Percentiles rank a stretch among this genome's conserved stretches.
Evolutionary conservation across 2,888 invertebrate species (phyloP).

Genomic region (Chouioia cunea): DNA sequence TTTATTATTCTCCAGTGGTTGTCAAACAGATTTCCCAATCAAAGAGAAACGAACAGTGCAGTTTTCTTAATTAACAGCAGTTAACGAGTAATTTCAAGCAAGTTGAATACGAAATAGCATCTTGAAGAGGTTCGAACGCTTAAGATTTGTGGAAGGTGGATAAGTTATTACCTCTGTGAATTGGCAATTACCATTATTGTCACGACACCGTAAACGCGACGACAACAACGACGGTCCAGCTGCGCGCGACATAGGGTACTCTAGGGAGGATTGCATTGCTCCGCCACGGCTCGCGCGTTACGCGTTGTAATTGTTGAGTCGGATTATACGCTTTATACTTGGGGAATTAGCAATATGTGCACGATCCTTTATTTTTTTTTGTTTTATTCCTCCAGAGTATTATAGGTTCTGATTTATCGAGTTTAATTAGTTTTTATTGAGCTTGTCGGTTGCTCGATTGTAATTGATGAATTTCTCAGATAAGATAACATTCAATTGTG

Average conservation of each 20-base stretch:
- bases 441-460: conserved; percentile 9
- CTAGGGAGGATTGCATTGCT: background rate
- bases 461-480: conserved; percentile 36
- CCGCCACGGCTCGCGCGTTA: background rate
- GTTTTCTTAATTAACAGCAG: too few relatives aligned
- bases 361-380: conserved; percentile 19
- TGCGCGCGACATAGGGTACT: too few relatives aligned
- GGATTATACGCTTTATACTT: conserved; percentile 52
- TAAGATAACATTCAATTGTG: conserved; percentile 25
- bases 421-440: conserved; percentile 38
- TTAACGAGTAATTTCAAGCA: too few relatives aligned
- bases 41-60: too few relatives aligned
- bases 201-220: conserved; percentile 57
- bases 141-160: conserved; percentile 14
- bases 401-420: conserved; percentile 13
- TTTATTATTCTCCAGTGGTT: background rate
- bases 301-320: conserved; percentile 50
- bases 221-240: conserved; percentile 35
- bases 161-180: conserved; percentile 61
- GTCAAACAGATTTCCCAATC: background rate
- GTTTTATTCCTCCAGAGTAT: conserved; percentile 1
- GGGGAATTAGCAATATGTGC: conserved; percentile 50
- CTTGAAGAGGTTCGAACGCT: background rate
- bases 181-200: conserved; percentile 64
- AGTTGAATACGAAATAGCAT: too few relatives aligned